Evolutionary conservation across 2,797 vertebrate species (phyloP), one percentile per base, ranked within the genome.

Genomic region (Poecilia velifera): DNA sequence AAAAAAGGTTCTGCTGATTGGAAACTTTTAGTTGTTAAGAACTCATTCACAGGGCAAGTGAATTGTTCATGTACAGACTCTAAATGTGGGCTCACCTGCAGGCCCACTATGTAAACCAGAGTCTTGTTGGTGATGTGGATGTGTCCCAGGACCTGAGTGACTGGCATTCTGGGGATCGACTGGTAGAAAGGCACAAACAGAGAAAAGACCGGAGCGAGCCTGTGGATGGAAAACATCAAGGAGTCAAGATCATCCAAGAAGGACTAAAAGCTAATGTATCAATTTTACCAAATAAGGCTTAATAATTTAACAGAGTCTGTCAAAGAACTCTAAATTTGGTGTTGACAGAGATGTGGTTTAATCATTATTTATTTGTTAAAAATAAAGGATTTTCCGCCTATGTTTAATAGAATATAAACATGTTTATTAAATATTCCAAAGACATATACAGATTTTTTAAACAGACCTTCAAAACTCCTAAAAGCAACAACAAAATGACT

Each of bases 121-220:
- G 98, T 97, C 93, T 99, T 99, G 96, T 98, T 99, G 89, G 97
- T 99, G 95, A 99, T 97, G 87, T 97, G 95, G 91, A 99, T 94
- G 64, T 96, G 96, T 41, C 97, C 97, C 91, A 99, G 94, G 76
- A 99, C 93, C 87, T 97, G 97, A 75, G 97, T 97, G 94, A 99
- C 96, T 57, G 97, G 97, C 87, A 98, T 95, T 90, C 93, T 96
- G 70, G 98, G 98, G 92, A 99, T 97, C 80, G 97, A 97, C 84
- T 90, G 92, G 94, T 97, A 98, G 96, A 99, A 99, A 89, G 98
- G 98, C 94, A 99, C 97, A 91, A 98, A 99, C 62, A 99, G 92
- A 46, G 97, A 96, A 89, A 99, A 99, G 82, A 99, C 95, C 72
- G 98, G 97, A 76, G 96, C 96, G 84, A 99, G 91, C 80, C 98